phyloP scores from a whole-genome alignment of 2,888 invertebrate species.

The Lepetodrilus schrolli region DNA sequence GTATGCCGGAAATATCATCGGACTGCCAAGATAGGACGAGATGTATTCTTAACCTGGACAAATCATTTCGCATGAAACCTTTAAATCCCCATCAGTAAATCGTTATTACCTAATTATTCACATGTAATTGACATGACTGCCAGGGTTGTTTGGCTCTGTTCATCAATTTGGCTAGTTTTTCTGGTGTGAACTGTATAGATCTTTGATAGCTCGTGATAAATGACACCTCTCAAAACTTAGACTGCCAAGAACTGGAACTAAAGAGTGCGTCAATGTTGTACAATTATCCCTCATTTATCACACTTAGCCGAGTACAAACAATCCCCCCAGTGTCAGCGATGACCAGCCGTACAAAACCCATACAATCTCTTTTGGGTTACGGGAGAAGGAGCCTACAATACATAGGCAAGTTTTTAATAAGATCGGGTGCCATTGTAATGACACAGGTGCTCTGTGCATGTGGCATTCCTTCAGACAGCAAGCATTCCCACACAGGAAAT shows the following conservation, averaged over 20 bases:
- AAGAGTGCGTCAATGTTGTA: neutral
- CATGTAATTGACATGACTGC: conserved; percentile 23
- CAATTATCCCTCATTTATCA: conserved; percentile 16
- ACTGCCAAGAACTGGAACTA: neutral
- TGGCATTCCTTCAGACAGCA: no score
- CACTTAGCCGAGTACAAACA: neutral
- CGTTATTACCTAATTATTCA: conserved; percentile 22
- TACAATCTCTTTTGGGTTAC: neutral
- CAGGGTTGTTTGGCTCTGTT: no score
- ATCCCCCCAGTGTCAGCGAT: neutral
- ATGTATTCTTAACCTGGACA: neutral
- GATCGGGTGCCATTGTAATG: no score
- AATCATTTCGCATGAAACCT: conserved; percentile 7
- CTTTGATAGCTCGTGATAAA: conserved; percentile 18
- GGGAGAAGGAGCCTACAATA: neutral
- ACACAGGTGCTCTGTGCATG: no score
- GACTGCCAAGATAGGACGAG: neutral
- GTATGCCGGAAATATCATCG: neutral
- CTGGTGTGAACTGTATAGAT: neutral
- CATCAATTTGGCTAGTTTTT: neutral
- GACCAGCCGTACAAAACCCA: neutral
- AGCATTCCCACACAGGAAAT: no score
- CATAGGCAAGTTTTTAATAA: no score
- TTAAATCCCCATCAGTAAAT: conserved; percentile 22
- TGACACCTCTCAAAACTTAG: conserved; percentile 7